Conservation (phyloP, 1,140 invertebrate species). For the Parasteatoda tepidariorum region DNA sequence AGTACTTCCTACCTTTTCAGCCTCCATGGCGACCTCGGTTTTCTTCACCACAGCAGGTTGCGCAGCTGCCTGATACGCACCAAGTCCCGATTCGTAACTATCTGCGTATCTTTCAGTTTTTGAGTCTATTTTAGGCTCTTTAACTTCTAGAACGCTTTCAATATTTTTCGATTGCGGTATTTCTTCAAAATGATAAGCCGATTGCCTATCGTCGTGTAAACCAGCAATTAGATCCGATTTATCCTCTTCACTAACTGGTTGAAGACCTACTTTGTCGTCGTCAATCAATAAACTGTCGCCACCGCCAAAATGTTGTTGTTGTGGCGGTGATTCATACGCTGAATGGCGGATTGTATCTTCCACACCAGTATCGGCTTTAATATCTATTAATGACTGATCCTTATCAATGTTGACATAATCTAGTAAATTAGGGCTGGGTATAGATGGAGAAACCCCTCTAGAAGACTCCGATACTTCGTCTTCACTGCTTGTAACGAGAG, state of each 20-base stretch:
- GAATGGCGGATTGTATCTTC: constrained; percentile 53
- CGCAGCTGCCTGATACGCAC: constrained; percentile 56
- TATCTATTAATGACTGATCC: constrained; percentile 39
- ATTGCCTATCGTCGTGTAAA: no score
- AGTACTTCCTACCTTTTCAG: constrained; percentile 47
- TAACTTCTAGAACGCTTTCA: constrained; percentile 16
- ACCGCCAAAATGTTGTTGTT: constrained; percentile 41
- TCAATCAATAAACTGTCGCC: constrained; percentile 53
- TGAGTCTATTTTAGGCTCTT: constrained; percentile 50
- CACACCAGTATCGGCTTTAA: constrained; percentile 52
- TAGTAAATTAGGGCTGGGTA: constrained; percentile 31
- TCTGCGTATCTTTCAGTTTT: constrained; percentile 33
- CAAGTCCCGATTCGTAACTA: constrained; percentile 43
- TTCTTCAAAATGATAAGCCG: no score
- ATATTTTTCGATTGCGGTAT: no score
- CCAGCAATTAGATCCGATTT: constrained; percentile 2
- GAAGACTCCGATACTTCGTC: constrained; percentile 9
- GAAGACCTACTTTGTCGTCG: not conserved
- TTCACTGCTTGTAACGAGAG: constrained; percentile 39
- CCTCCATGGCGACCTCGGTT: constrained; percentile 56
- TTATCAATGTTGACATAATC: constrained; percentile 37
- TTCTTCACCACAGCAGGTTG: constrained; percentile 42
- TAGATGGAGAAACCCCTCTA: constrained; percentile 15
- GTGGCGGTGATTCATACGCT: constrained; percentile 9
- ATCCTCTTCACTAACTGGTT: not conserved